Evolutionary conservation across 2,888 invertebrate genomes (phyloP).

Genomic region (Drosophila lacicola): DNA sequence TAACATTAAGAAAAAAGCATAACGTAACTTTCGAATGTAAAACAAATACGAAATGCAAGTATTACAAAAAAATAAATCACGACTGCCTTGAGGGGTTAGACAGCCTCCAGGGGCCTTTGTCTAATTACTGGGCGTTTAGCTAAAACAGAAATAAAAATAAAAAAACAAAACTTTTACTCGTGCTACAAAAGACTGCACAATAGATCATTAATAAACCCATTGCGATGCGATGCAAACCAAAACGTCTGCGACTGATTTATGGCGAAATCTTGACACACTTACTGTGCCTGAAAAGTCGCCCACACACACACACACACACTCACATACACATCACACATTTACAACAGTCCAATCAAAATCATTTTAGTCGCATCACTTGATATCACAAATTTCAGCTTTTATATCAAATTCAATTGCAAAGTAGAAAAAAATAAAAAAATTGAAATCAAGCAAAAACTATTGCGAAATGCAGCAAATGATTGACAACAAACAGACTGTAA

Average conservation of each 20-base stretch:
- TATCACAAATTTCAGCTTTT: slow-evolving; percentile 32
- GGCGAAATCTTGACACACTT: slow-evolving; percentile 57
- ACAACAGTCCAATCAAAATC: slow-evolving; percentile 46
- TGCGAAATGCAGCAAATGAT: slow-evolving; percentile 56
- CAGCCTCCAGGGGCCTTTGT: slow-evolving; percentile 17
- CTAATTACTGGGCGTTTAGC: slow-evolving; percentile 60
- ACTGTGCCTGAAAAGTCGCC: slow-evolving; percentile 20
- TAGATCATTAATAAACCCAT: slow-evolving; percentile 44
- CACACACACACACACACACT: slow-evolving; percentile 11
- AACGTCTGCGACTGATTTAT: slow-evolving; percentile 17
- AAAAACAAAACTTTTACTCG: slow-evolving; percentile 24
- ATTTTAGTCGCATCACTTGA: slow-evolving; percentile 55
- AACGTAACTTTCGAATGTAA: slow-evolving; percentile 41
- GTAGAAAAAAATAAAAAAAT: slow-evolving; percentile 13
- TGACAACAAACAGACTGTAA: slow-evolving; percentile 54
- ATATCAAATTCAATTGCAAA: slow-evolving; percentile 39
- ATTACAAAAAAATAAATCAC: slow-evolving; percentile 18
- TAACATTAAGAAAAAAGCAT: background rate
- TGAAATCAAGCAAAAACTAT: slow-evolving; percentile 24
- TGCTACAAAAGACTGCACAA: slow-evolving; percentile 16
- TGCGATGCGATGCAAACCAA: slow-evolving; percentile 12
- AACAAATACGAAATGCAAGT: slow-evolving; percentile 21
- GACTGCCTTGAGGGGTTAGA: background rate
- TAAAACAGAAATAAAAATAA: slow-evolving; percentile 3
- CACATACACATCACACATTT: no score